Evolutionary conservation across 2,113 vertebrate genomes (phyloP).

Genomic region (Puffinus mauretanicus): DNA sequence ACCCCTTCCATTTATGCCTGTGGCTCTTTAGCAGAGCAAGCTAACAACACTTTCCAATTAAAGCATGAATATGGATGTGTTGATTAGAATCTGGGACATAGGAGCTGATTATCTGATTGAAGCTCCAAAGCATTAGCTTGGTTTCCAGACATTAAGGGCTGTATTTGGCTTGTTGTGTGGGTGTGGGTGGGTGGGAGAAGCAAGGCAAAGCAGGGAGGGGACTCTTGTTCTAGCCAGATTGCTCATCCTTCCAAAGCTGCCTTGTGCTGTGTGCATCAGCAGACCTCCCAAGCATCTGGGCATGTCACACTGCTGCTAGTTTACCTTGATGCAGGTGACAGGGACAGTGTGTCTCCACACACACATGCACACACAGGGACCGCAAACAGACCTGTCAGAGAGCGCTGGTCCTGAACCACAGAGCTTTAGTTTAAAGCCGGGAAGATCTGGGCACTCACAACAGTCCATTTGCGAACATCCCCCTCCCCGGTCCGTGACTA

Average conservation of each 20-base stretch:
- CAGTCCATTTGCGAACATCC: not conserved
- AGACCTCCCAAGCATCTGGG: not conserved
- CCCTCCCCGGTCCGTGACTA: not conserved
- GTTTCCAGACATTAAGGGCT: slow-evolving; percentile 48
- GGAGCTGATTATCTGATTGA: slow-evolving; percentile 60
- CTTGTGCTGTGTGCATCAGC: not conserved
- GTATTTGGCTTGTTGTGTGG: slow-evolving; percentile 47
- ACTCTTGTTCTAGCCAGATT: not conserved
- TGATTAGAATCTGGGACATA: slow-evolving; percentile 63
- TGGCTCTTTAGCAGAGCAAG: not conserved
- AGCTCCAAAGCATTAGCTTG: slow-evolving; percentile 39
- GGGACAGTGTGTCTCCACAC: not conserved
- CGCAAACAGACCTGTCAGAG: not conserved
- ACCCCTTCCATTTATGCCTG: not conserved
- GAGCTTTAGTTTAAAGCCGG: not conserved
- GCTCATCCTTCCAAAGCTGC: slow-evolving; percentile 24
- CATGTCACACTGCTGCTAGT: not conserved
- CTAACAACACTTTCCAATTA: slow-evolving; percentile 28
- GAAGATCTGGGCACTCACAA: not conserved
- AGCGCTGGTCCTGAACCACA: not conserved
- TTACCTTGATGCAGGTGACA: not conserved
- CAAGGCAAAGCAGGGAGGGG: slow-evolving; percentile 30
- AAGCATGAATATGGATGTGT: slow-evolving; percentile 56
- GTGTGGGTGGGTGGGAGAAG: slow-evolving; percentile 52
- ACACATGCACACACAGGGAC: not conserved